A percentile compares a stretch with the other conserved stretches of the same genome.
phyloP scores from a whole-genome alignment of 1,140 invertebrate species.

The Lasaia peninsularis region DNA sequence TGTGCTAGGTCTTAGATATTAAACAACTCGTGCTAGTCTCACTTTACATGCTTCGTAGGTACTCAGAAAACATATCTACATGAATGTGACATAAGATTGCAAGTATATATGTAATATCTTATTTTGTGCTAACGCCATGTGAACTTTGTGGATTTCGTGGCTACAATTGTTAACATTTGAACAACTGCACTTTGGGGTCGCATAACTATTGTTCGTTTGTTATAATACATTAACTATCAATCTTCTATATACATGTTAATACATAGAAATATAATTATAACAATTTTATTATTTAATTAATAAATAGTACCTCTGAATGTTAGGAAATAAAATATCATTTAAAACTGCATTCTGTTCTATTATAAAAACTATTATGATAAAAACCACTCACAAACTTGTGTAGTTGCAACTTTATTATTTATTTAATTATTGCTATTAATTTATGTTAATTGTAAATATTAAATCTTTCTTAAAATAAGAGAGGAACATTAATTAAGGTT shows the following conservation, averaged over 20 bases:
- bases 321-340: constrained; percentile 77
- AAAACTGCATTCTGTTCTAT: constrained; percentile 71
- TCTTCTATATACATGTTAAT: constrained; percentile 65
- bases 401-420: constrained; percentile 67
- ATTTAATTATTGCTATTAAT: constrained; percentile 77
- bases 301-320: constrained; percentile 78
- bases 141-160: constrained; percentile 56
- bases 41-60: constrained; percentile 59
- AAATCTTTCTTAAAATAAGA: constrained; percentile 78
- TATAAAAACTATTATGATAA: constrained; percentile 77
- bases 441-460: constrained; percentile 77
- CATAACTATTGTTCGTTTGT: constrained; percentile 63
- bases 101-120: constrained; percentile 42
- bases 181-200: constrained; percentile 76
- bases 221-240: constrained; percentile 57
- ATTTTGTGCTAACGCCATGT: constrained; percentile 70
- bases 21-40: constrained; percentile 62
- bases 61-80: constrained; percentile 53
- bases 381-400: constrained; percentile 74
- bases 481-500: constrained; percentile 78
- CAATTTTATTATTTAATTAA: constrained; percentile 68
- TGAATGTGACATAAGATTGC: constrained; percentile 49
- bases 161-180: constrained; percentile 76
- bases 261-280: constrained; percentile 76
- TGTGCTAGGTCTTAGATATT: constrained; percentile 33